A percentile compares a stretch with the other conserved stretches of the same genome.
Conservation (phyloP, 2,113 vertebrate species). For the Ailuropoda melanoleuca region DNA sequence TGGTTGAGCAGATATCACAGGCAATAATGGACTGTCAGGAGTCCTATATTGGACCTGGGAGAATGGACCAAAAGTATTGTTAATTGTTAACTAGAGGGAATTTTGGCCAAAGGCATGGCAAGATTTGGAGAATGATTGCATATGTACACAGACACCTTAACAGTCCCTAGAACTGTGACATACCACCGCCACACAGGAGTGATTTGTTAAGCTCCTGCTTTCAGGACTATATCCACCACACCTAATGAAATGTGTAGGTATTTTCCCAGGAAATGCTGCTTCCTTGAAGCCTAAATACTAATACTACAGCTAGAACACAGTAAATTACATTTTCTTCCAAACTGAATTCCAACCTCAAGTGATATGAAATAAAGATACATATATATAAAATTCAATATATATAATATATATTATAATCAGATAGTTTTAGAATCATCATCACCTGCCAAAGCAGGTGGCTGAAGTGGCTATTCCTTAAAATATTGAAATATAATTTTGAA, state of each 20-base stretch:
- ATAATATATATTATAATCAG: background rate
- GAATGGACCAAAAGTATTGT: background rate
- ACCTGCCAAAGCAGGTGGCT: background rate
- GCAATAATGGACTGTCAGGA: background rate
- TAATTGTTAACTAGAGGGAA: background rate
- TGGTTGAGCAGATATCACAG: background rate
- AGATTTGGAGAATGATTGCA: background rate
- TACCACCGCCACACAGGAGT: background rate
- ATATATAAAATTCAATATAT: background rate
- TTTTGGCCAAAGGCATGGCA: background rate
- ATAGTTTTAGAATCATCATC: constrained; percentile 14
- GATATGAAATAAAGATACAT: background rate
- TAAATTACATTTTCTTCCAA: background rate
- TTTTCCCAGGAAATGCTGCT: background rate
- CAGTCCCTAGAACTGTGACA: background rate
- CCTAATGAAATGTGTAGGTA: background rate
- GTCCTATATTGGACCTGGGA: background rate
- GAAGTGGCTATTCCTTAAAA: background rate
- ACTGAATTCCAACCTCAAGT: background rate
- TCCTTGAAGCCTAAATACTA: background rate
- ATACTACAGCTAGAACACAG: background rate
- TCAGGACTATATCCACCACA: background rate
- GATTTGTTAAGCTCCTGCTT: background rate
- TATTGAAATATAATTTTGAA: background rate
- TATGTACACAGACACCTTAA: background rate